Base-by-base conservation (phyloP, 1,140 invertebrate species). In the Phthorimaea operculella region DNA sequence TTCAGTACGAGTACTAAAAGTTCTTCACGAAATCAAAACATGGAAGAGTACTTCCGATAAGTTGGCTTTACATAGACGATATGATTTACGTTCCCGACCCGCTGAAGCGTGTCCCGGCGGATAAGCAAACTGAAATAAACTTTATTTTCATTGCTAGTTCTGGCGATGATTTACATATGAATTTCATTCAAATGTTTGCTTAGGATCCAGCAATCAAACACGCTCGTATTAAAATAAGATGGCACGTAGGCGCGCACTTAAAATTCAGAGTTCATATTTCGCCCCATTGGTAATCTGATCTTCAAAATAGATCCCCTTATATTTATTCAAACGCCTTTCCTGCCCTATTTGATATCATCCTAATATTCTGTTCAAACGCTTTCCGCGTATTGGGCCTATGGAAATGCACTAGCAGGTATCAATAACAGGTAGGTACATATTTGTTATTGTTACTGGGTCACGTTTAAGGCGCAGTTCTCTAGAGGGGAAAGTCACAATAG, bases 341-440 rank as follows among this genome's bases (percentile, higher is more conserved):
- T 49, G 65, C 68, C 72, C 65, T 74, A 67, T 70, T 71, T 72
- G 70, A 77, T 79, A 79, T 79, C 59, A 79, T 79, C 77, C 80
- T 72, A 76, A 70, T 68, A 59, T 68, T 54, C 63, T 69, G 68
- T 76, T 75, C 69, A 77, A 80, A 79, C 64, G 74, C 57, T 78
- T 80, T 81, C 76, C 75, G 66, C 64, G n/a, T n/a, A n/a, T n/a
- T 17, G 51, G 7, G n/a, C 10, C 36, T 39, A 39, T 10, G 36
- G 36, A 39, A n/a, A 39, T 10, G 36, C 36, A 39, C 1, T 10
- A 39, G 10, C 36, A 39, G 36, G 36, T 39, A 39, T 28, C 21
- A 28, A 28, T 28, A 28, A 28, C 21, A 28, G 21, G 21, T 6
- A 28, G 21, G 21, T 6, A 28, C 21, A 28, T 28, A 28, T 28